Conservation (phyloP, 2,797 vertebrate genomes). For the Anas bernieri region DNA sequence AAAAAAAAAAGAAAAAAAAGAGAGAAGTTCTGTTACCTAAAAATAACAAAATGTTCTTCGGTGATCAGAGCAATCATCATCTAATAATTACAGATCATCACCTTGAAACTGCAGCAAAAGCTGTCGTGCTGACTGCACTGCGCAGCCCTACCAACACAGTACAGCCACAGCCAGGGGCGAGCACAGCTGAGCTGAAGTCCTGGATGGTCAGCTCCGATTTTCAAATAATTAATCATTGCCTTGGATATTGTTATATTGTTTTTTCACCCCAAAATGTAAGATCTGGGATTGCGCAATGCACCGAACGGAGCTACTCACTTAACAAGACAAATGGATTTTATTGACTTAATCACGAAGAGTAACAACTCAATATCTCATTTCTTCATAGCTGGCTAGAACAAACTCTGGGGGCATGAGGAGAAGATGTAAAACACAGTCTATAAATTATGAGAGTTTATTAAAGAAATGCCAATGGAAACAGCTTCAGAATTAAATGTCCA, state of each 20-base stretch:
- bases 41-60: neutral
- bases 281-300: neutral
- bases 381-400: neutral
- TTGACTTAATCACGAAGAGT: slow-evolving; percentile 35
- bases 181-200: neutral
- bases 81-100: neutral
- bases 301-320: neutral
- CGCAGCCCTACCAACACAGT: neutral
- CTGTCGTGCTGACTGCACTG: neutral
- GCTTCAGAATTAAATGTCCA: neutral
- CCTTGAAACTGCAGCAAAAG: neutral
- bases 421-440: slow-evolving; percentile 15
- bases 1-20: neutral
- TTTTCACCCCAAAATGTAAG: neutral
- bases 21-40: neutral
- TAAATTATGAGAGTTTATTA: slow-evolving; percentile 60
- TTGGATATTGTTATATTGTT: neutral
- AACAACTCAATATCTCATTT: slow-evolving; percentile 51
- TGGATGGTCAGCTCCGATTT: neutral
- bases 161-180: neutral
- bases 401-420: neutral
- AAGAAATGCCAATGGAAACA: slow-evolving; percentile 20
- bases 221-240: neutral
- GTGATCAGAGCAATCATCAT: neutral
- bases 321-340: slow-evolving; percentile 52